These are phyloP conservation scores for Leucophenga montana DNA, from an alignment of 2,888 invertebrate genomes.

Conservation along the genomic window DNA sequence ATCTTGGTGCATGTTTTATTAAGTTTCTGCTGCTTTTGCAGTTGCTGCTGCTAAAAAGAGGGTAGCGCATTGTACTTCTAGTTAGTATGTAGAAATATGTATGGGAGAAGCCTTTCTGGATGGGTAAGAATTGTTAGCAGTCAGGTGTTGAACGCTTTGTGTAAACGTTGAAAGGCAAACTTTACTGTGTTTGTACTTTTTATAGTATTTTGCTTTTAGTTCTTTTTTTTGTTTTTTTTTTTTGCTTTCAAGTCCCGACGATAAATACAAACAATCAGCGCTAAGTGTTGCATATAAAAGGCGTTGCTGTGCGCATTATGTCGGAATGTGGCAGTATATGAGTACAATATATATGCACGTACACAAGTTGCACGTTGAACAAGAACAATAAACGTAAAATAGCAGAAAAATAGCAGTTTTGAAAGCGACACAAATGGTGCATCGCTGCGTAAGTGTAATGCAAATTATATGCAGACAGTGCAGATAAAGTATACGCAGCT, in stretches of 20 bases:
- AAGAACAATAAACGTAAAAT: constrained; percentile 20
- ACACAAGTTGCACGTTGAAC: constrained; percentile 2
- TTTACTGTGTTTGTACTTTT: not conserved
- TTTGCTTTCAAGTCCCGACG: not conserved
- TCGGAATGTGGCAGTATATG: not conserved
- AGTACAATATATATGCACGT: constrained; percentile 9
- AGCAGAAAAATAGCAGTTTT: constrained; percentile 16
- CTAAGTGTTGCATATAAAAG: constrained; percentile 49
- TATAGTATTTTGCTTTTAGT: not conserved
- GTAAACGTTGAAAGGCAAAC: constrained; percentile 9
- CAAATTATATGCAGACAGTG: not conserved
- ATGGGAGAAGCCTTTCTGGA: no score
- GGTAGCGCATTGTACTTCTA: no score
- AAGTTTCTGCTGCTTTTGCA: no score
- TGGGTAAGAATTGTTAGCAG: constrained; percentile 1
- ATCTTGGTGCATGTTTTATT: no score
- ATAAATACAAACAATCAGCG: constrained; percentile 48
- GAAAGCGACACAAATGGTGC: not conserved
- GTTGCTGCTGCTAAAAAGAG: no score
- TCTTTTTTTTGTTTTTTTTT: constrained; percentile 28
- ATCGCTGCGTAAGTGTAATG: constrained; percentile 3
- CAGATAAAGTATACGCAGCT: not conserved
- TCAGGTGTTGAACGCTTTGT: not conserved
- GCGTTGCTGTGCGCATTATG: constrained; percentile 16
- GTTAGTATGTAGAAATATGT: no score